Percentiles rank a stretch among this genome's conserved stretches.
These are phyloP conservation scores for Cyanistes caeruleus DNA, from an alignment of 2,113 vertebrate genomes.

Conservation along the genomic window DNA sequence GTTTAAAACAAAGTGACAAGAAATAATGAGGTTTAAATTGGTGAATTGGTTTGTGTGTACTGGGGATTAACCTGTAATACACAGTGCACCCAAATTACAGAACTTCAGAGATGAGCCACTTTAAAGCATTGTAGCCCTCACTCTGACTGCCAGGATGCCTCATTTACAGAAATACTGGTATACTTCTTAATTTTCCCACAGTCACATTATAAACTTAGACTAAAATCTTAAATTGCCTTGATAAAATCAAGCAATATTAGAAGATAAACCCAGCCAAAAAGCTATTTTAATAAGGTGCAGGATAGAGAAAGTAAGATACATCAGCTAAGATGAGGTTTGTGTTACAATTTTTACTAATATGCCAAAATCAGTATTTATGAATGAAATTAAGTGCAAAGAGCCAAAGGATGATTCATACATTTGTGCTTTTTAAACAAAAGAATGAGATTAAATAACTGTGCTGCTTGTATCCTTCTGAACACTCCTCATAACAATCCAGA, in stretches of 20 bases:
- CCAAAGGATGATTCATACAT: neutral
- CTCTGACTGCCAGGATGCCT: neutral
- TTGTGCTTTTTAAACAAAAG: neutral
- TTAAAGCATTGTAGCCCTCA: neutral
- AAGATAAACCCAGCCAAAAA: neutral
- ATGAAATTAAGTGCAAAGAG: neutral
- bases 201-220: neutral
- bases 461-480: neutral
- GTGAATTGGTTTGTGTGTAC: conserved; percentile 30
- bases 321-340: neutral
- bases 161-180: neutral
- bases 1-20: conserved; percentile 50
- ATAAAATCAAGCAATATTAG: neutral
- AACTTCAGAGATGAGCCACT: neutral
- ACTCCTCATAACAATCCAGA: neutral
- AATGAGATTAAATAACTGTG: neutral
- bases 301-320: neutral
- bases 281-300: neutral
- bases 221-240: neutral
- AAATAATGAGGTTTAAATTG: conserved; percentile 63
- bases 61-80: conserved; percentile 29
- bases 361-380: neutral
- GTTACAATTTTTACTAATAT: neutral
- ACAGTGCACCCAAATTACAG: conserved; percentile 3
- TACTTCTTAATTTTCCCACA: neutral